Evolutionary conservation across 2,113 vertebrate genomes (phyloP), one percentile per base, ranked within the genome.

Genomic region (Bubalus kerabau): DNA sequence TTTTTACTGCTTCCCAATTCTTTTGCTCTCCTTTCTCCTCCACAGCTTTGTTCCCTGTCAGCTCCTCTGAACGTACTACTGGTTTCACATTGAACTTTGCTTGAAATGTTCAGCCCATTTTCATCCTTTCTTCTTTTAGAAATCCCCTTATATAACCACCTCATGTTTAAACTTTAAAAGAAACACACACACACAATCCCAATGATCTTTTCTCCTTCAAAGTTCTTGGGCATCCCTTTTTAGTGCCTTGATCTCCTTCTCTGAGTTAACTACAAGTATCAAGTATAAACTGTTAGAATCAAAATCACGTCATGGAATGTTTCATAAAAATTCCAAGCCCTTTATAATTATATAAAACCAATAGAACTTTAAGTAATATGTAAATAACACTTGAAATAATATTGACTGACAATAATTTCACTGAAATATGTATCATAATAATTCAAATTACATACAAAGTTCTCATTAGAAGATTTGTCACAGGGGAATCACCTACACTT

Each of bases 41-140:
- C 24, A 89, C 23, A 88, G 15, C 87, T 96, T 88, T 96, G 92
- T 89, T 86, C 67, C 24, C 59, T 62, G 64, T 80, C 85, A 80
- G 64, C 40, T 67, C 67, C 36, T 48, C 67, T 71, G 82, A 97
- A 91, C 24, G 36, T 76, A 64, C 83, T 86, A 90, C 92, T 95
- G 92, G 89, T 78, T 95, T 97, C 82, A 97, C 43, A 36, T 28
- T 62, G 64, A 97, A 86, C 93, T 91, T 81, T 50, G 28, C 54
- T 94, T 92, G 87, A 96, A 96, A 85, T 59, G 64, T 26, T 92
- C 82, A 97, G 46, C 52, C 85, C 67, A 71, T 91, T 97, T 96
- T 97, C 88, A 89, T 50, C 86, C 76, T 91, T 95, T 94, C 83
- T 67, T 80, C 78, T 91, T 94, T 83, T 91, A 95, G 81, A 94